A percentile compares a stretch with the other conserved stretches of the same genome.
Conservation (phyloP, 2,888 invertebrate genomes). For the Clepsis dumicolana region DNA sequence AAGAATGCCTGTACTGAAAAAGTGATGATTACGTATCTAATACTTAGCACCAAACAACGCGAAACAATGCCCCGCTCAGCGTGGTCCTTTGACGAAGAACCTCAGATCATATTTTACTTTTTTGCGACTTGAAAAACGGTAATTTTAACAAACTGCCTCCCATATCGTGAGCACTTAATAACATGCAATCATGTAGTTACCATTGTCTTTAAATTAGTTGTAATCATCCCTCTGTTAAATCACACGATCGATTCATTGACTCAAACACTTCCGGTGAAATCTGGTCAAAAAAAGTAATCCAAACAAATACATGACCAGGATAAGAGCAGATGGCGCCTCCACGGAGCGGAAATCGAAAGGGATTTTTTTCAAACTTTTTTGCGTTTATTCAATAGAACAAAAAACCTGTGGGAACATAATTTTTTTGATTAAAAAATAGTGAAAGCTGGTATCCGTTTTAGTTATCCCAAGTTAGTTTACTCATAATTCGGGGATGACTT, state of each 20-base stretch:
- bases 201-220: constrained; percentile 33
- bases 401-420: constrained; percentile 68
- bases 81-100: background rate
- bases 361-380: constrained; percentile 68
- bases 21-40: background rate
- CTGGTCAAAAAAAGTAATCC: constrained; percentile 71
- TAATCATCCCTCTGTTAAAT: constrained; percentile 54
- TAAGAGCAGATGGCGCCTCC: constrained; percentile 81
- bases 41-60: background rate
- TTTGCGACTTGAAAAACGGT: background rate
- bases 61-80: background rate
- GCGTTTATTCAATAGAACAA: constrained; percentile 59
- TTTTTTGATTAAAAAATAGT: constrained; percentile 64
- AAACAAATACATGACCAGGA: constrained; percentile 79
- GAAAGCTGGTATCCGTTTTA: constrained; percentile 64
- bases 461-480: constrained; percentile 31
- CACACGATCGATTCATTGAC: constrained; percentile 68
- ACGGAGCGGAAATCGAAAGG: constrained; percentile 83
- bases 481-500: constrained; percentile 15
- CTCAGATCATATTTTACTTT: background rate
- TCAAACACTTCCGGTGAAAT: constrained; percentile 77
- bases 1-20: background rate
- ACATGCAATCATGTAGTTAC: constrained; percentile 31
- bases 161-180: constrained; percentile 15
- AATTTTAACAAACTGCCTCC: background rate